Base-by-base conservation (phyloP, 2,888 invertebrate genomes). In the Zonitis immaculata region DNA sequence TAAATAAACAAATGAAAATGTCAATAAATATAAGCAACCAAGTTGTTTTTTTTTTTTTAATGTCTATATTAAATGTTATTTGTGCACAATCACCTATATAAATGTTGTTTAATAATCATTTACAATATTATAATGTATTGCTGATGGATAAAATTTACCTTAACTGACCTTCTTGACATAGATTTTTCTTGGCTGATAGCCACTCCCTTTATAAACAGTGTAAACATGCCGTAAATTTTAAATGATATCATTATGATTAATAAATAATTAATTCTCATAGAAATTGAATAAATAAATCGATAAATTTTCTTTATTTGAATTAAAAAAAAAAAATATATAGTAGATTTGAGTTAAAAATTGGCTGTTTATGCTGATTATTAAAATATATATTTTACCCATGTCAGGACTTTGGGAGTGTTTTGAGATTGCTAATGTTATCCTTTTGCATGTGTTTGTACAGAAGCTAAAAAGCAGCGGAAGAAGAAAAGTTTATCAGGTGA, bases 381-480 rank as follows among this genome's bases (percentile, higher is more conserved):
- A 30, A 30, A 30, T 12, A 35, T 65, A 62, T 66, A 64, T 71
- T 74, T 74, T 73, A 73, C 74, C 74, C 74, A 75, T 74, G 68
- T 70, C 72, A 73, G 75, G 75, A 75, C 74, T 75, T 73, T 74
- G 73, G 74, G 75, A 74, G 74, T 74, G 74, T 74, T 74, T 75
- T 73, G 74, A 74, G 72, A 75, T 75, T 75, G 76, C 76, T 76
- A 76, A 76, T 77, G 74, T 76, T 75, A 70, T 76, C 74, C 75
- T 76, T 77, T 77, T 78, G 77, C 77, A 78, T 78, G 78, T 77
- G 73, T 77, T 77, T 77, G 75, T 80, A 80, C 82, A 93, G 92
- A 93, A 86, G 91, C 90, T 85, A 93, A 92, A 91, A 92, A 92
- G 88, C 89, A 89, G 83, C 87, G 88, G 85, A 88, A 89, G 85